Evolutionary conservation across 2,113 vertebrate genomes (phyloP).

Genomic region (Catagonus wagneri): DNA sequence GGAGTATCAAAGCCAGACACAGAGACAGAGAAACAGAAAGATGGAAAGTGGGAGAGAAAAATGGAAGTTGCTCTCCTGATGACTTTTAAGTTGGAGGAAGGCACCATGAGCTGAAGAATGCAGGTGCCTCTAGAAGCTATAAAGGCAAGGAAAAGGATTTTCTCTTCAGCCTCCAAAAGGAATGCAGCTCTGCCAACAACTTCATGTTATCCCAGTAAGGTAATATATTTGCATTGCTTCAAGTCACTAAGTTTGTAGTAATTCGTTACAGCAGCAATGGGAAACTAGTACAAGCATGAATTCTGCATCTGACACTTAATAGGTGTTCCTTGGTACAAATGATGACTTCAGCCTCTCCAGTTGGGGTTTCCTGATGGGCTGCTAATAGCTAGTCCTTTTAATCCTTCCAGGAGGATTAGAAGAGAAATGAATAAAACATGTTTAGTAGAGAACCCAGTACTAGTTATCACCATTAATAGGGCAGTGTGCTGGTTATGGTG

Average conservation of each 20-base stretch:
- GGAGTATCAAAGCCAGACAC: background rate
- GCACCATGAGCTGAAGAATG: background rate
- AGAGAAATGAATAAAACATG: background rate
- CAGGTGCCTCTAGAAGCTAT: background rate
- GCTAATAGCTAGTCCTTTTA: background rate
- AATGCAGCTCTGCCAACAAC: too few species aligned
- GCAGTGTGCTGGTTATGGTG: background rate
- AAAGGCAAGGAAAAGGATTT: background rate
- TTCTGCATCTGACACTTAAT: too few species aligned
- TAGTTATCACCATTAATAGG: background rate
- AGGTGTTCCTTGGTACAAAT: background rate
- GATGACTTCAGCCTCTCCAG: fast-evolving
- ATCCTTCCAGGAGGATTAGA: background rate
- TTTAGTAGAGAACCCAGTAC: background rate
- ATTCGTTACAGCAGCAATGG: background rate
- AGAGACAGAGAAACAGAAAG: background rate
- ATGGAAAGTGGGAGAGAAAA: fast-evolving
- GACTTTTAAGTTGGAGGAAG: background rate
- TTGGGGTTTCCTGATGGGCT: background rate
- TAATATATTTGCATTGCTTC: background rate
- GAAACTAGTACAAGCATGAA: background rate
- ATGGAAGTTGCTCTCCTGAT: fast-evolving
- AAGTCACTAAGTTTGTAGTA: background rate
- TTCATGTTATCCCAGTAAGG: background rate
- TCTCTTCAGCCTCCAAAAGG: background rate